A percentile compares a stretch with the other conserved stretches of the same genome.
Conservation (phyloP, 2,888 invertebrate species). For the Rhagonycha lutea region DNA sequence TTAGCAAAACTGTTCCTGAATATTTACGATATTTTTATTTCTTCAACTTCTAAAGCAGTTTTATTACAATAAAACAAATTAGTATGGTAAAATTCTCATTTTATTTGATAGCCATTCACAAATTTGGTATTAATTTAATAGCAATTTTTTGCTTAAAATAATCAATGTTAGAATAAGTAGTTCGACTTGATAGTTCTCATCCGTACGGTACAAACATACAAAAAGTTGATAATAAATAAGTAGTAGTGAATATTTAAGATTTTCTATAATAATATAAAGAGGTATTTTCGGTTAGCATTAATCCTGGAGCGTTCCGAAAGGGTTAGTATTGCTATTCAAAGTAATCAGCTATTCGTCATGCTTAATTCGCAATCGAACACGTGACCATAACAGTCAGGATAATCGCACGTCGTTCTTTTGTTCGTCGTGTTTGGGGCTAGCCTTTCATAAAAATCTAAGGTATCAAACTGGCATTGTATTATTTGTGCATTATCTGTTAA, state of each 20-base stretch:
- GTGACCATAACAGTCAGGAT: conserved; percentile 46
- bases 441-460: neutral
- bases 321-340: conserved; percentile 28
- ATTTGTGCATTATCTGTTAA: neutral
- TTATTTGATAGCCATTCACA: neutral
- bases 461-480: neutral
- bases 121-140: neutral
- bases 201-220: neutral
- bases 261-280: neutral
- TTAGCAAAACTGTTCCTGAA: conserved; percentile 1
- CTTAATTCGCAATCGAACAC: conserved; percentile 53
- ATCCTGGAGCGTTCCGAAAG: neutral
- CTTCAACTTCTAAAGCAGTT: neutral
- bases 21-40: conserved; percentile 1
- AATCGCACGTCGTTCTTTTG: conserved; percentile 37
- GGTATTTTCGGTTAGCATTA: neutral
- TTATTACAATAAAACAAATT: neutral
- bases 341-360: conserved; percentile 52
- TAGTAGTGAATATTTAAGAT: too few relatives aligned
- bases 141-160: too few relatives aligned
- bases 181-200: neutral
- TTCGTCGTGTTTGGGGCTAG: conserved; percentile 15
- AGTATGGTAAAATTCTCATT: neutral
- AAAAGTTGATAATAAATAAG: too few relatives aligned
- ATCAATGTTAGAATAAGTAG: neutral